phyloP scores from a whole-genome alignment of 2,113 vertebrate species.

The Willisornis vidua region DNA sequence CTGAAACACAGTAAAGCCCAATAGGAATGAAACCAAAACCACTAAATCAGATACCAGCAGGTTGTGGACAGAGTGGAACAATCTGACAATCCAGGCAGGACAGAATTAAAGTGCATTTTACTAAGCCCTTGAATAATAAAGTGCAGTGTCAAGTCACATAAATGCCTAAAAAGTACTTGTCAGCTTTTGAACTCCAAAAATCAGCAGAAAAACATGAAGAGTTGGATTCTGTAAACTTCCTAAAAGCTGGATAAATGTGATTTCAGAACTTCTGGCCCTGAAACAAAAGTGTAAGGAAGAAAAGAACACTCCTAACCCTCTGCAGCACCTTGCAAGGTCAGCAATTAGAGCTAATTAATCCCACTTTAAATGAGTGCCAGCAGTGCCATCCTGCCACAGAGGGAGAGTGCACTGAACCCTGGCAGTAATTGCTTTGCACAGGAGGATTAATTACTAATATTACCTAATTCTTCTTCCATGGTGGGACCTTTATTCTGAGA shows the following conservation, averaged over 20 bases:
- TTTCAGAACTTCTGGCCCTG: neutral
- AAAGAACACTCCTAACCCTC: neutral
- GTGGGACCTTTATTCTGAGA: conserved; percentile 83
- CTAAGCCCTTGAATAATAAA: neutral
- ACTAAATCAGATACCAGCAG: neutral
- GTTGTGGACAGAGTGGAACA: neutral
- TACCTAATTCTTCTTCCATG: conserved; percentile 98
- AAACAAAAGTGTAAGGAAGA: neutral
- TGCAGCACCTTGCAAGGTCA: neutral
- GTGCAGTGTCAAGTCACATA: neutral
- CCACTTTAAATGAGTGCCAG: neutral
- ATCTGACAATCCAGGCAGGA: neutral
- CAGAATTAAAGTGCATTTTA: neutral
- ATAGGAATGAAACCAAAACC: neutral
- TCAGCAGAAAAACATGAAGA: neutral
- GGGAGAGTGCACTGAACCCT: neutral
- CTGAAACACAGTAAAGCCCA: neutral
- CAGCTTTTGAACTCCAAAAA: neutral
- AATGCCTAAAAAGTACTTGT: neutral
- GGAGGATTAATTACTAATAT: neutral
- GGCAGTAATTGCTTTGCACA: neutral
- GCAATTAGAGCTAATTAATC: neutral
- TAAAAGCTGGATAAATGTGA: neutral
- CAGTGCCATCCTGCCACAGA: neutral
- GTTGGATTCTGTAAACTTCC: neutral